Evolutionary conservation across 2,888 invertebrate genomes (phyloP), one percentile per base, ranked within the genome.

Genomic region (Diarsia dahlii): DNA sequence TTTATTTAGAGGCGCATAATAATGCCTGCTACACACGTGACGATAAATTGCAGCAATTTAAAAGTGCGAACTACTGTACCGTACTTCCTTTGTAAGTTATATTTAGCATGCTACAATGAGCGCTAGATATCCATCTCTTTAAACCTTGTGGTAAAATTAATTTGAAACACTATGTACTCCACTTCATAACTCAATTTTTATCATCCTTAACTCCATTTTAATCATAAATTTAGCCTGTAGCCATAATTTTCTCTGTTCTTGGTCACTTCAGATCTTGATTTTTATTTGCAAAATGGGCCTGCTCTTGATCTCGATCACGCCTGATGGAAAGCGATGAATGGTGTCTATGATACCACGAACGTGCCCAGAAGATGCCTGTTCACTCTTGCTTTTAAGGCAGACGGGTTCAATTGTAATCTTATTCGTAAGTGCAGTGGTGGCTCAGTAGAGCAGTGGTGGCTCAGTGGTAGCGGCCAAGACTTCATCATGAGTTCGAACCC

Each of bases 31-130:
- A 74, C 34, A 52, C 28, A 75, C 34, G 48, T 56, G 39, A 48
- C 12, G 15, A 48, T 8, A 50, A 76, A 76, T 58, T 76, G 66
- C 58, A 58, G 18, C 50, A 76, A 76, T 76, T 45, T n/a, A 18
- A 3, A 56, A 45, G 39, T 58, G 48, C 23, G 23, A 63, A 54
- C 76, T 63, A 58, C 76, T 64, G 75, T 28, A 76, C 50, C 45
- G 50, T 66, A 58, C 56, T 66, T 76, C 50, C 58, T 58, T 12
- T 18, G 10, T 2, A 50, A 8, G 28, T 28, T 6, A 8, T 56
- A 56, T 58, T 58, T 28, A 20, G 20, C 54, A 63, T 23, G 52
- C 76, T 34, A 54, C n/a, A 52, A 12, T 64, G 62, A 54, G 54
- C 20, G n/a, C 46, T 63, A 75, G 56, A 58, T 58, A 28, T 20